A percentile compares a stretch with the other conserved stretches of the same genome.
Evolutionary conservation across 2,888 invertebrate genomes (phyloP).

Genomic region (Caenorhabditis angaria): DNA sequence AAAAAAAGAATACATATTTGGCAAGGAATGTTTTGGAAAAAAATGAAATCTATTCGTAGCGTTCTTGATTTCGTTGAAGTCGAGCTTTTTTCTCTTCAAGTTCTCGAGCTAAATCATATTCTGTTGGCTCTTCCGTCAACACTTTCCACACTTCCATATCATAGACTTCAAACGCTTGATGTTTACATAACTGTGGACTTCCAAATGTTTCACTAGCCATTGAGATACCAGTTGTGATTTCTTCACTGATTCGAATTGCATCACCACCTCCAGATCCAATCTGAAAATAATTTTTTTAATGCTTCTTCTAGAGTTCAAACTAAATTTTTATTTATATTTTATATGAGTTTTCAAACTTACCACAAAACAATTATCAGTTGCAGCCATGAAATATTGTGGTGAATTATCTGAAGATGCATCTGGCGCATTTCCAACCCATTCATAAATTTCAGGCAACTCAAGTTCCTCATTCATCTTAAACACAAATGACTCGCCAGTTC

Average conservation of each 20-base stretch:
- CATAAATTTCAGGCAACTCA: slow-evolving; percentile 62
- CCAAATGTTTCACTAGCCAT: slow-evolving; percentile 64
- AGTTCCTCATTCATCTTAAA: slow-evolving; percentile 57
- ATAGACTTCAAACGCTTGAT: slow-evolving; percentile 59
- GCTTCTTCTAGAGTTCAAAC: neutral
- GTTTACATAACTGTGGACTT: slow-evolving; percentile 60
- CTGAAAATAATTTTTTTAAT: slow-evolving; percentile 46
- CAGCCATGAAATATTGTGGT: slow-evolving; percentile 70
- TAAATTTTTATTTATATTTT: neutral
- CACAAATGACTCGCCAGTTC: slow-evolving; percentile 69
- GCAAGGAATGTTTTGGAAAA: neutral
- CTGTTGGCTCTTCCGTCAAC: neutral
- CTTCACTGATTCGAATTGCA: slow-evolving; percentile 69
- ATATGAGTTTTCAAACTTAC: slow-evolving; percentile 40
- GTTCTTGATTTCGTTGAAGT: neutral
- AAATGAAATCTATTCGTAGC: slow-evolving; percentile 16
- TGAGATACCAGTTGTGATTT: slow-evolving; percentile 64
- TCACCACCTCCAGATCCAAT: slow-evolving; percentile 70
- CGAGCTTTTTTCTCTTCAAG: neutral
- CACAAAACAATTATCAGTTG: slow-evolving; percentile 62
- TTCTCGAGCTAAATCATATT: neutral
- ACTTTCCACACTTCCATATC: slow-evolving; percentile 65
- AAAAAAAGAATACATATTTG: neutral
- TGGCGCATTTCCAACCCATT: slow-evolving; percentile 62
- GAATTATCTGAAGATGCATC: slow-evolving; percentile 52